Conservation (phyloP, 2,113 vertebrate genomes). For the Strigops habroptila region DNA sequence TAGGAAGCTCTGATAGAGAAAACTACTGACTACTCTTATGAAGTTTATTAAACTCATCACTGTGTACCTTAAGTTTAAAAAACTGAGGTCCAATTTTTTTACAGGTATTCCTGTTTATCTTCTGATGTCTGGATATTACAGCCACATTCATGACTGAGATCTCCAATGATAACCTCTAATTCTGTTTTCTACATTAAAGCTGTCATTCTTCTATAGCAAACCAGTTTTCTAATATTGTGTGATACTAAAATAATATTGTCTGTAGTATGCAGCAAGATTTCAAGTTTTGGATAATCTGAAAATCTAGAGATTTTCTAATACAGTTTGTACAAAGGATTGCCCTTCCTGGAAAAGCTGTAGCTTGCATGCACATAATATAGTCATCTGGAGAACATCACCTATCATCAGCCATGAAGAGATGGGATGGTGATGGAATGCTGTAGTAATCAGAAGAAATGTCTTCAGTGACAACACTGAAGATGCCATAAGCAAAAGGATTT, state of each 20-base stretch:
- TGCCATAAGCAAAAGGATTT: background rate
- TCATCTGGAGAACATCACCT: background rate
- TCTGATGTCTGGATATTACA: background rate
- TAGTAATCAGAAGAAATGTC: background rate
- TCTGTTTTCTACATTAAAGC: background rate
- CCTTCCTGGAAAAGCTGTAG: background rate
- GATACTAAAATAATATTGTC: background rate
- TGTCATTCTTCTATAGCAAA: background rate
- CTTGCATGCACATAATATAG: background rate
- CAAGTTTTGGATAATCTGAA: background rate
- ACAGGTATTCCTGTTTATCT: background rate
- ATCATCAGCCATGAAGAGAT: background rate
- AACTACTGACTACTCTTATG: background rate
- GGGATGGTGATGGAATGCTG: background rate
- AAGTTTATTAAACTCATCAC: background rate
- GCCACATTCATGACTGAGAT: background rate
- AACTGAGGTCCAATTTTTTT: background rate
- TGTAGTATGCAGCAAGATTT: background rate
- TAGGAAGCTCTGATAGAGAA: background rate
- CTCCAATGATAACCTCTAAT: background rate
- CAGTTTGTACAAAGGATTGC: background rate
- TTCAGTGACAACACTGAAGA: background rate
- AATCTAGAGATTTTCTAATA: background rate
- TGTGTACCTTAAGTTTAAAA: background rate
- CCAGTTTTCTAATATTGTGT: background rate